These are phyloP conservation scores for Anguilla marmorata DNA, from an alignment of 2,797 vertebrate species.

Conservation along the genomic window DNA sequence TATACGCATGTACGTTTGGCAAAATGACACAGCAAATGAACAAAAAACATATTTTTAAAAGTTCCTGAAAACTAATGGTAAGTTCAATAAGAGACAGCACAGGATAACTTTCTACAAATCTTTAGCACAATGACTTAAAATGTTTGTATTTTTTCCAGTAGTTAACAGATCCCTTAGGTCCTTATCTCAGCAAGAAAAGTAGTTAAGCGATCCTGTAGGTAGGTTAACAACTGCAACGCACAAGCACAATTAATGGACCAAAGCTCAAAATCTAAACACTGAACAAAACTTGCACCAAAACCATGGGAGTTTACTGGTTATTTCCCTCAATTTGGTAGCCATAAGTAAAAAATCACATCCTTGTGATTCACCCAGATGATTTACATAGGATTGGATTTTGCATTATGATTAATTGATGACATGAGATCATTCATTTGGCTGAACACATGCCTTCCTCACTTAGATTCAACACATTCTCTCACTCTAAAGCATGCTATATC, in stretches of 20 bases:
- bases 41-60: not conserved
- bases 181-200: not conserved
- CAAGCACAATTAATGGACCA: not conserved
- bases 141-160: no score
- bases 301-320: not conserved
- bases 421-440: not conserved
- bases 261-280: not conserved
- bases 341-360: not conserved
- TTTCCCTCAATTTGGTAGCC: not conserved
- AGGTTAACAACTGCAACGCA: not conserved
- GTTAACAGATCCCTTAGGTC: no score
- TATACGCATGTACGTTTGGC: conserved; percentile 1
- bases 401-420: no score
- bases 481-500: not conserved
- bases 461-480: not conserved
- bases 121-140: not conserved
- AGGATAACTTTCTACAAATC: not conserved
- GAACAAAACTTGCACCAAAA: not conserved
- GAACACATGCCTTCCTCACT: not conserved
- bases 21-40: conserved; percentile 3
- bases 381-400: not conserved
- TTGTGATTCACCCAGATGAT: not conserved
- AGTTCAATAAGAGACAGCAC: not conserved
- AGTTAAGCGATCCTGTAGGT: not conserved
- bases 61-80: not conserved